Base-by-base conservation (phyloP, 2,888 invertebrate species). In the Tolmerus cingulatus region DNA sequence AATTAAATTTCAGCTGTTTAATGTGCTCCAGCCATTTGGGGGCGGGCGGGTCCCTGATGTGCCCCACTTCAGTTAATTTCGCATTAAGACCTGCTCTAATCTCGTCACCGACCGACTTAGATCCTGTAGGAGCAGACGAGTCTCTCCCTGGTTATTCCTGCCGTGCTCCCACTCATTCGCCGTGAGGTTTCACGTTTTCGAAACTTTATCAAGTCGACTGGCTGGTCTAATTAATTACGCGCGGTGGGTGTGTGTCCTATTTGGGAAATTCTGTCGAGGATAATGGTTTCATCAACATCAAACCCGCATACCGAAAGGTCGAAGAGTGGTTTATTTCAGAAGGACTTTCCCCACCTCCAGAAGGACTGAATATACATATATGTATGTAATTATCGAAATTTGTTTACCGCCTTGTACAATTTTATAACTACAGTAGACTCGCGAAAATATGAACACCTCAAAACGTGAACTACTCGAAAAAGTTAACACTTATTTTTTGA, bases 1-100 rank as follows among this genome's bases (percentile, higher is more conserved):
- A 78, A 78, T 78, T 78, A 78, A 23, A 78, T 78, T 78, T 78
- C 16, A 46, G 78, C 43, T 78, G 43, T 43, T 43, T 43, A 43
- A 78, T 78, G 66, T 66, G 27, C 66, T 66, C 66, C 66, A 23
- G 66, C 66, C 66, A 66, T 27, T 66, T 27, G 9, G 8, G 27
- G 66, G 9, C 1, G 23, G 66, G 19, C 8, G 7, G 23, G 23
- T 12, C 37, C 8, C 57, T 57, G 8, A 23, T 2, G 8, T 55
- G 19, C 7, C 19, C 1, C 19, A 66, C 66, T 19, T 66, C 66
- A 66, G 66, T 66, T 66, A 66, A 66, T 55, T 55, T 55, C 55
- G 19, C 55, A 55, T 55, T 55, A 55, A 55, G 55, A n/a, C 19
- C 55, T 55, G 9, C 55, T 55, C 19, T 55, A 55, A 55, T 19